Evolutionary conservation across 2,113 vertebrate genomes (phyloP).

Genomic region (Pygoscelis antarcticus): DNA sequence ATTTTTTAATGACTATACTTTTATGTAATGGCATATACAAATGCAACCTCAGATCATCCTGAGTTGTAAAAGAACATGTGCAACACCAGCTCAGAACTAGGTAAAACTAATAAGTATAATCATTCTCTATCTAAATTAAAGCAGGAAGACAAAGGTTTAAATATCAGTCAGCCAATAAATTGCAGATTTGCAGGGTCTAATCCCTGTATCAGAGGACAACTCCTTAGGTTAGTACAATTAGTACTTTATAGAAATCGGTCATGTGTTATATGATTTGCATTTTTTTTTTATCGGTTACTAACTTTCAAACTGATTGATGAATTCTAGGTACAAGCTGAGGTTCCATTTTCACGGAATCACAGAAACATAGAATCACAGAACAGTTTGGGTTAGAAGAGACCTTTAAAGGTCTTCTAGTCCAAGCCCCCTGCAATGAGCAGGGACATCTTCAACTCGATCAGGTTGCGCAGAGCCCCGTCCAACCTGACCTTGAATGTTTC

Average conservation of each 20-base stretch:
- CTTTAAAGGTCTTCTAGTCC: background rate
- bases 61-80: background rate
- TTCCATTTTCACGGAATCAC: background rate
- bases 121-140: background rate
- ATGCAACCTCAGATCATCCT: background rate
- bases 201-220: background rate
- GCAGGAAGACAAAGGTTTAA: background rate
- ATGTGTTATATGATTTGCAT: background rate
- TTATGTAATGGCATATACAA: background rate
- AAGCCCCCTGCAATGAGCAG: background rate
- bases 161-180: background rate
- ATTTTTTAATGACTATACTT: background rate
- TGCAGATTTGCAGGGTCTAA: background rate
- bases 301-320: background rate
- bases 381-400: background rate
- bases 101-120: background rate
- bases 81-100: background rate
- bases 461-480: rapidly evolving
- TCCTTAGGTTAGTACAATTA: background rate
- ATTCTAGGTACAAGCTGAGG: background rate
- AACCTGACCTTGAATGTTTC: background rate
- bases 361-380: background rate
- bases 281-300: background rate
- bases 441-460: background rate
- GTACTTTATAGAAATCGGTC: background rate